Conservation (phyloP, 2,888 invertebrate genomes). For the Liopterus haemorrhoidalis region DNA sequence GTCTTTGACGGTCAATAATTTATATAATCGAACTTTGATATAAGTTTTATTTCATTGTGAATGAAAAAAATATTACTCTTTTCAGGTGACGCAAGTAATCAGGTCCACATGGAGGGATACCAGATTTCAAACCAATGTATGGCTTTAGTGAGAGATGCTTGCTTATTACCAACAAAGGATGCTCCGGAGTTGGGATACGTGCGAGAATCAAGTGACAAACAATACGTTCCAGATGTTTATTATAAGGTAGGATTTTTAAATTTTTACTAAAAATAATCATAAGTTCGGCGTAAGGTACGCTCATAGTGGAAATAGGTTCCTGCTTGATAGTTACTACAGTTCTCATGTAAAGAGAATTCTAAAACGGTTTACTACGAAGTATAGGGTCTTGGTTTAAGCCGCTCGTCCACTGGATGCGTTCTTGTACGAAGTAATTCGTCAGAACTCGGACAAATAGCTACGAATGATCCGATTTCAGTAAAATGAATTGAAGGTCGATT, state of each 20-base stretch:
- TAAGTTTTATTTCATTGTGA: constrained; percentile 10
- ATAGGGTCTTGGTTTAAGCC: too few relatives aligned
- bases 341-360: too few relatives aligned
- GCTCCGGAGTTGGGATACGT: constrained; percentile 95
- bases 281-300: too few relatives aligned
- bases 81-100: constrained; percentile 77
- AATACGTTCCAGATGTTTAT: constrained; percentile 98
- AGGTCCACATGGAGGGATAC: constrained; percentile 98
- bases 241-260: constrained; percentile 70
- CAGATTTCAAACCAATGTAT: constrained; percentile 98
- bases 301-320: too few relatives aligned
- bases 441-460: too few relatives aligned
- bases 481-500: too few relatives aligned
- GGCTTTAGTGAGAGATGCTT: constrained; percentile 89
- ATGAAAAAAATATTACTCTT: constrained; percentile 27
- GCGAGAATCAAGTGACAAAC: constrained; percentile 83
- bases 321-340: too few relatives aligned
- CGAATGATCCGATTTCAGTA: too few relatives aligned
- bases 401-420: too few relatives aligned
- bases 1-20: constrained; percentile 6
- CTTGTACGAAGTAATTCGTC: too few relatives aligned
- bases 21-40: constrained; percentile 1
- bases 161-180: constrained; percentile 93
- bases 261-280: constrained; percentile 1
- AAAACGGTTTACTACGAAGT: too few relatives aligned